Percentiles rank a stretch among this genome's conserved stretches.
Conservation (phyloP, 2,888 invertebrate species). For the Brachynemurus nebulosus region DNA sequence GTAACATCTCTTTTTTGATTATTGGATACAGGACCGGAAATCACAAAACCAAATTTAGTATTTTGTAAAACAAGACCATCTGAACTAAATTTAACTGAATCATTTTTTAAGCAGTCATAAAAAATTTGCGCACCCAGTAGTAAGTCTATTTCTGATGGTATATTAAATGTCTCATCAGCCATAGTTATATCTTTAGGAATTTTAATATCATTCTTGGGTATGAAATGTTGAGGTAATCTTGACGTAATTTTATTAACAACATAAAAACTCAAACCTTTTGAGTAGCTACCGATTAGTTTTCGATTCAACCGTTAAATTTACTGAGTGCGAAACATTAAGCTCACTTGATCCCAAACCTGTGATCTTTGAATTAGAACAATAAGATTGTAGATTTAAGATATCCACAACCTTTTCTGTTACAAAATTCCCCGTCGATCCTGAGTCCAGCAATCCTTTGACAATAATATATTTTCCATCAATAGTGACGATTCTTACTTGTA, state of each 20-base stretch:
- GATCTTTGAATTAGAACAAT: not conserved
- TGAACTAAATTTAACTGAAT: not conserved
- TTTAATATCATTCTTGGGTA: not conserved
- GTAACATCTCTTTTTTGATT: not conserved
- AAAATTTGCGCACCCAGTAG: not conserved
- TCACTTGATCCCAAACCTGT: not conserved
- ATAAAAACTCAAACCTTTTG: not conserved
- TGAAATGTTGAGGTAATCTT: not conserved
- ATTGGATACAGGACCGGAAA: not conserved
- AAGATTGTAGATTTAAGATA: not conserved
- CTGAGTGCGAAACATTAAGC: not conserved
- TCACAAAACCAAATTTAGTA: not conserved
- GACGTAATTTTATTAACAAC: not conserved
- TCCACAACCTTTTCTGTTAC: not conserved
- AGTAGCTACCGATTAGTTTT: not conserved
- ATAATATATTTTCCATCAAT: not conserved
- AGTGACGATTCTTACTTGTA: not conserved
- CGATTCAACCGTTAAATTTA: not conserved
- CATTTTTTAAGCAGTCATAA: not conserved
- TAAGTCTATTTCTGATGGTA: not conserved
- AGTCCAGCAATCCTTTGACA: not conserved
- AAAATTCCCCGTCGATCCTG: not conserved
- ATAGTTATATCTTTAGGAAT: not conserved
- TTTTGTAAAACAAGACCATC: not conserved
- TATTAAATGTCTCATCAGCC: conserved; percentile 1